Evolutionary conservation across 2,797 vertebrate species (phyloP), one percentile per base, ranked within the genome.

Genomic region (Argyrosomus regius): DNA sequence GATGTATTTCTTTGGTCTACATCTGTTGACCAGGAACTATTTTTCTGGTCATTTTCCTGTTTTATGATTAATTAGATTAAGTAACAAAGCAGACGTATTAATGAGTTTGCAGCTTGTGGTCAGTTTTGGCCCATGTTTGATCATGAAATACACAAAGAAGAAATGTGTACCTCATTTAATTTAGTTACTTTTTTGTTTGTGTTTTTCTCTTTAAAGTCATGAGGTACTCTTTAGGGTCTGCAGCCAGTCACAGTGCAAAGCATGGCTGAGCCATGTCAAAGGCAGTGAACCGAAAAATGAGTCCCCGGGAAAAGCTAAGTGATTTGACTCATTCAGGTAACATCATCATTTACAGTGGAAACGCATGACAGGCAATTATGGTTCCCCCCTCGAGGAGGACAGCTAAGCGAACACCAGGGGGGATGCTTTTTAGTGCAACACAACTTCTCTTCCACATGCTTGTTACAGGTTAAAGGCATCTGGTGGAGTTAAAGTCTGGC

Each of bases 261-360:
- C n/a, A 58, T 17, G n/a, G 28, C 80, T 60, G 48, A 65, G 66
- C 18, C 0, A 71, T 41, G 65, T 86, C 64, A 86, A 87, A 86
- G 54, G 46, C 76, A 78, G 53, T 64, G 77, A 84, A 71, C 72
- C 68, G 5, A 81, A 71, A 87, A 87, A 90, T 57, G 54, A 89
- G 72, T 75, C 77, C 68, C 46, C 52, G 28, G 72, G 68, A 77
- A 82, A 84, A 13, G 63, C 78, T 22, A 18, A 87, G 54, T 1
- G 28, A 84, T 66, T 45, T 54, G 66, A 85, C 76, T 88, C 82
- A 82, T 77, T 85, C 71, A 77, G 68, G 84, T 87, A 78, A 75
- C 46, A 62, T 88, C 82, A 81, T 75, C 46, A 72, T 76, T 83
- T 81, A 77, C 75, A 70, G 76, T 75, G 83, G 83, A 87, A 84